Conservation (phyloP, 2,888 invertebrate genomes). For the Leptarthrus brevirostris region DNA sequence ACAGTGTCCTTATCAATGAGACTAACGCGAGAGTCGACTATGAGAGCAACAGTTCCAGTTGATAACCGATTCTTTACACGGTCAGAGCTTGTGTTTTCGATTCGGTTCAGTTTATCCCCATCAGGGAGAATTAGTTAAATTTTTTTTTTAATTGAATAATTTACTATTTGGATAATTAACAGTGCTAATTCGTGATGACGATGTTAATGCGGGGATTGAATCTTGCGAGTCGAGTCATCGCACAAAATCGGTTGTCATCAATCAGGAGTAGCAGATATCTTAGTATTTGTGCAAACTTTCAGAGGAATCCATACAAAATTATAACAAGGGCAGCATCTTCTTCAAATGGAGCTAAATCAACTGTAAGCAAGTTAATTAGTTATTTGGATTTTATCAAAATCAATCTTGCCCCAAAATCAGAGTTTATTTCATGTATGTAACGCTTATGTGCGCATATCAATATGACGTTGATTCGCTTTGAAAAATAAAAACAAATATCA, state of each 20-base stretch:
- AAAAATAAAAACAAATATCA: too few species aligned
- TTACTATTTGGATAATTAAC: neutral
- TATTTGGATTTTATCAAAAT: too few species aligned
- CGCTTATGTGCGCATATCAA: too few species aligned
- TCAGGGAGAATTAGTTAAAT: neutral
- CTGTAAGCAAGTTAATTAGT: too few species aligned
- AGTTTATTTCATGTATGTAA: too few species aligned
- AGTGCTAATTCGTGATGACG: conserved; percentile 26
- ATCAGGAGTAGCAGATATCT: conserved; percentile 18
- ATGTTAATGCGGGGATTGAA: conserved; percentile 48
- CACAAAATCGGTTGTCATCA: conserved; percentile 23
- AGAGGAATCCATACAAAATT: conserved; percentile 11
- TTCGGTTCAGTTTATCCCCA: neutral
- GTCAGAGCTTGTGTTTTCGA: conserved; percentile 2
- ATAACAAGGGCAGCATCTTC: neutral
- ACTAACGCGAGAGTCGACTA: neutral
- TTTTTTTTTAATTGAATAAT: too few species aligned
- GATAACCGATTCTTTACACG: conserved; percentile 19
- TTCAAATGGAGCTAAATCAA: neutral
- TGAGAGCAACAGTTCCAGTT: conserved; percentile 24
- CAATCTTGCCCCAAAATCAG: too few species aligned
- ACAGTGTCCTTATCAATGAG: conserved; percentile 34
- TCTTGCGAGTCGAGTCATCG: conserved; percentile 35
- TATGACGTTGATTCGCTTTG: too few species aligned
- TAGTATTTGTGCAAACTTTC: conserved; percentile 9